Conservation (phyloP, 2,888 invertebrate species). For the Oligia strigilis region DNA sequence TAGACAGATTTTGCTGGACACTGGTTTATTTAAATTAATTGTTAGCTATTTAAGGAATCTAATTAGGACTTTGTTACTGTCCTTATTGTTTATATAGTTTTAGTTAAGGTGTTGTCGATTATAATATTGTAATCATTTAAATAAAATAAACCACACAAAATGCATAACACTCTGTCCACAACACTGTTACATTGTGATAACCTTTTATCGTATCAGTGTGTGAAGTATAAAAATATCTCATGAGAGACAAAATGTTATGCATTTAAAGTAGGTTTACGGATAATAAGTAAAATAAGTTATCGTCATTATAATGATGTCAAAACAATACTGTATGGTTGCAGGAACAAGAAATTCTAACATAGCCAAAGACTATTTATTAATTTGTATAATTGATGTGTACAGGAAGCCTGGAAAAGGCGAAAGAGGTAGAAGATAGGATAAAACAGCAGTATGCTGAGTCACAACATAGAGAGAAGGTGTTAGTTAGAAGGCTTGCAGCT, state of each 20-base stretch:
- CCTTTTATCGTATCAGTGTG: slow-evolving; percentile 49
- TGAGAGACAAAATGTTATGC: slow-evolving; percentile 45
- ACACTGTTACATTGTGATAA: slow-evolving; percentile 41
- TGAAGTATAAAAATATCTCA: slow-evolving; percentile 42
- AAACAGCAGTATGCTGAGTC: slow-evolving; percentile 96
- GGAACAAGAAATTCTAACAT: slow-evolving; percentile 2
- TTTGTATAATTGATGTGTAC: slow-evolving; percentile 73
- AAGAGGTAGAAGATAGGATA: slow-evolving; percentile 95
- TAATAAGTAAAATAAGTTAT: slow-evolving; percentile 42
- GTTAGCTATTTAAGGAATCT: slow-evolving; percentile 1
- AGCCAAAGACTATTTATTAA: slow-evolving; percentile 40
- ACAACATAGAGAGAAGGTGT: slow-evolving; percentile 97
- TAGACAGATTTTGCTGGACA: not conserved
- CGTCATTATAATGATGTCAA: slow-evolving; percentile 22
- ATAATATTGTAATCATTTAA: slow-evolving; percentile 67
- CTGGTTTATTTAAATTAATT: not conserved
- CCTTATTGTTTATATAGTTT: slow-evolving; percentile 63
- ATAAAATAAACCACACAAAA: slow-evolving; percentile 32
- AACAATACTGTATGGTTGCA: slow-evolving; percentile 41
- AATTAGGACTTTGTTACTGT: slow-evolving; percentile 4
- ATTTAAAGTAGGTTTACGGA: slow-evolving; percentile 42
- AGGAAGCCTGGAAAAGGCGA: slow-evolving; percentile 93
- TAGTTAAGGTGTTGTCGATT: slow-evolving; percentile 91
- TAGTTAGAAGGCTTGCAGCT: slow-evolving; percentile 97
- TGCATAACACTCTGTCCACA: slow-evolving; percentile 46